Conservation (phyloP, 2,888 invertebrate genomes). For the Julus scanicus region DNA sequence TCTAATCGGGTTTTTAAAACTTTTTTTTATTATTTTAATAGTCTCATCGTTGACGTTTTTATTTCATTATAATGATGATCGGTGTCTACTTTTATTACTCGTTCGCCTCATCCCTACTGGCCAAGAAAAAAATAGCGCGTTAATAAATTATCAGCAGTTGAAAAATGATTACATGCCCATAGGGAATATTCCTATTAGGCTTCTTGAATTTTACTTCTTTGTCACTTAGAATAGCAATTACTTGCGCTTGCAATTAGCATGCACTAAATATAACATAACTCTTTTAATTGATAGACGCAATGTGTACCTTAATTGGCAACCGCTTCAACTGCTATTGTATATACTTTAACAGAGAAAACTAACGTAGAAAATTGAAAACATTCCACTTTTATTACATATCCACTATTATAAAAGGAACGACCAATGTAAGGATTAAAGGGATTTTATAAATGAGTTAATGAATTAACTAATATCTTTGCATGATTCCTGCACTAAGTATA, state of each 20-base stretch:
- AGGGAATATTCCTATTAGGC: neutral
- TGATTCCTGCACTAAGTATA: too few relatives aligned
- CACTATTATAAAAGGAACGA: too few relatives aligned
- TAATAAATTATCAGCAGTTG: neutral
- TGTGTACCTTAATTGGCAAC: too few relatives aligned
- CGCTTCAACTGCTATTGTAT: too few relatives aligned
- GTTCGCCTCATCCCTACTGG: neutral
- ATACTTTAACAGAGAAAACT: too few relatives aligned
- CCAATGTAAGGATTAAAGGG: too few relatives aligned
- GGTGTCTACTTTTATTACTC: slow-evolving; percentile 7
- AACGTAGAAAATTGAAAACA: too few relatives aligned
- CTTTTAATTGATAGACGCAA: neutral
- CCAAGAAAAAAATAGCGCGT: slow-evolving; percentile 13
- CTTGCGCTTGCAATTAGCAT: neutral
- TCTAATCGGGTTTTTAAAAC: neutral
- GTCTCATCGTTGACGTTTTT: neutral
- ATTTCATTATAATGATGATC: slow-evolving; percentile 8
- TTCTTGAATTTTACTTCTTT: neutral
- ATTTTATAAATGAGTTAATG: too few relatives aligned
- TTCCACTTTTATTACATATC: too few relatives aligned
- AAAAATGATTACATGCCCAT: neutral
- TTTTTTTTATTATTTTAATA: neutral
- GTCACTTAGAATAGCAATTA: neutral
- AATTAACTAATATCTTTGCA: too few relatives aligned
- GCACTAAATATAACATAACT: neutral